A percentile compares a stretch with the other conserved stretches of the same genome.
phyloP scores from a whole-genome alignment of 2,113 vertebrate species.

The Aegithalos caudatus region DNA sequence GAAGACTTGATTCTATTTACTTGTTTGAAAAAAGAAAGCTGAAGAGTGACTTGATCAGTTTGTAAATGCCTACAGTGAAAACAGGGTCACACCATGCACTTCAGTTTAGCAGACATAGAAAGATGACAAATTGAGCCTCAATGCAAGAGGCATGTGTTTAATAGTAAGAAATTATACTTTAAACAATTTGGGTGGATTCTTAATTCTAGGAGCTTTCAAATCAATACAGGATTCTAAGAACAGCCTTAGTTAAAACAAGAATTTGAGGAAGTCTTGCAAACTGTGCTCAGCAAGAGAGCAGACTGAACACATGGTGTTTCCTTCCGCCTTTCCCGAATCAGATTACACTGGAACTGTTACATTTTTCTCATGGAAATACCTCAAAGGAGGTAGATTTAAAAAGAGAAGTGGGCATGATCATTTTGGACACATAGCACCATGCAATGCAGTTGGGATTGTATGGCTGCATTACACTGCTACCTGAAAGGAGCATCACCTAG shows the following conservation, averaged over 20 bases:
- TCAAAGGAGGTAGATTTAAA: not conserved
- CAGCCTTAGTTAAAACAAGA: not conserved
- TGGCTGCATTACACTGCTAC: not conserved
- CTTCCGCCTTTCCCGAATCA: not conserved
- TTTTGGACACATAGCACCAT: not conserved
- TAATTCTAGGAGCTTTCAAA: not conserved
- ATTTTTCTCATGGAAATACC: not conserved
- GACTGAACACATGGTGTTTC: not conserved
- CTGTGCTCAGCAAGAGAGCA: not conserved
- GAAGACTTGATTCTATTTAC: not conserved
- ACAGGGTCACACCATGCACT: not conserved
- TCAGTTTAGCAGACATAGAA: not conserved
- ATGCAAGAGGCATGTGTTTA: not conserved
- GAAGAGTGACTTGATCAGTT: not conserved
- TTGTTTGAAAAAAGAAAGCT: not conserved
- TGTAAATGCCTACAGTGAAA: not conserved
- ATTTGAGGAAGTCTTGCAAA: not conserved
- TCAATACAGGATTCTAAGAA: not conserved
- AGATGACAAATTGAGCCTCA: not conserved
- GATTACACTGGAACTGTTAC: not conserved
- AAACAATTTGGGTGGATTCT: not conserved
- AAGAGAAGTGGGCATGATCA: not conserved
- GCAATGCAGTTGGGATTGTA: not conserved
- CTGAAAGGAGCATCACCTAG: not conserved
- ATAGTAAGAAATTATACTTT: not conserved